A percentile compares a stretch with the other conserved stretches of the same genome.
phyloP scores from a whole-genome alignment of 2,113 vertebrate species.

The Muscicapa adusta region DNA sequence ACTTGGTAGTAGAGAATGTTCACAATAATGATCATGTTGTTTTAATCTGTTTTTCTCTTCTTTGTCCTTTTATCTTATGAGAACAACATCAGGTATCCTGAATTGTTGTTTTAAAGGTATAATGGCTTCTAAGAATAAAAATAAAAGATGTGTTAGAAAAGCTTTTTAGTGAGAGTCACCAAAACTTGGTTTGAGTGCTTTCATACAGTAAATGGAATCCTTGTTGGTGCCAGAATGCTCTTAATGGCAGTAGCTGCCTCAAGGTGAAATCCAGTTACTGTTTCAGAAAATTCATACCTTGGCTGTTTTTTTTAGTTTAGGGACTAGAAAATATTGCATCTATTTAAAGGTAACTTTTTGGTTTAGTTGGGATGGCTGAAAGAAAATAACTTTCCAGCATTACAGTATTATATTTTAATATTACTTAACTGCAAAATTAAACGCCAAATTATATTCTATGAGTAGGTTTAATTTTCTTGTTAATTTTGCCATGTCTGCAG shows the following conservation, averaged over 20 bases:
- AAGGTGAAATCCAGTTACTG: neutral
- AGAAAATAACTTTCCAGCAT: neutral
- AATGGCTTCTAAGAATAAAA: neutral
- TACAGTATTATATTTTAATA: neutral
- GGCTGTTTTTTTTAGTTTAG: neutral
- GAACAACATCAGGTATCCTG: neutral
- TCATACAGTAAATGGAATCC: neutral
- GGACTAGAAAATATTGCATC: neutral
- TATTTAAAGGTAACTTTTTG: neutral
- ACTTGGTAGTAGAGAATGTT: neutral
- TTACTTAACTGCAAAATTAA: neutral
- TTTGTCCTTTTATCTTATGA: neutral
- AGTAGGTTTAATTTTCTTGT: neutral
- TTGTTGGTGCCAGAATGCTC: neutral
- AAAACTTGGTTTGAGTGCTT: neutral
- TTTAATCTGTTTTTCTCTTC: neutral
- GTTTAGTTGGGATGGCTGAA: neutral
- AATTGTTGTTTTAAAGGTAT: neutral
- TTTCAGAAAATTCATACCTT: neutral
- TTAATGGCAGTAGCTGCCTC: neutral
- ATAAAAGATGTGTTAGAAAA: neutral
- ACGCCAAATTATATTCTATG: neutral
- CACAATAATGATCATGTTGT: neutral
- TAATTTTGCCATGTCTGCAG: neutral
- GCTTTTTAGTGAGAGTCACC: neutral